Evolutionary conservation across 2,888 invertebrate genomes (phyloP).

Genomic region (Omphaloscelis lunosa): DNA sequence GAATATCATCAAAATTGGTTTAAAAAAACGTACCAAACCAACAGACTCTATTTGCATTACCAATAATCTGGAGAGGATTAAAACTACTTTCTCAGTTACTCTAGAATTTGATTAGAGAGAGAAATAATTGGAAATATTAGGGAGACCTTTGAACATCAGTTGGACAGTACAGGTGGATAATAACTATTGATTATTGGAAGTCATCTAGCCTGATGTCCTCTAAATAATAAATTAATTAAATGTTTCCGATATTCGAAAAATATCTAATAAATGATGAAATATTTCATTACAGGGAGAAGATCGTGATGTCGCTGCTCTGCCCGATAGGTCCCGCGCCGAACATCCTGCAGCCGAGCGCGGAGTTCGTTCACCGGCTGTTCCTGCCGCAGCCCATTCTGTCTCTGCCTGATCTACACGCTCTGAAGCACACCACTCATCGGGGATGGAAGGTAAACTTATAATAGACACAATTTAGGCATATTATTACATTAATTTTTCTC

Average conservation of each 20-base stretch:
- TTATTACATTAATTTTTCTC: no score
- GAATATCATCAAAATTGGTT: not conserved
- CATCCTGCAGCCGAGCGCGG: constrained; percentile 96
- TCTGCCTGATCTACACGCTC: constrained; percentile 96
- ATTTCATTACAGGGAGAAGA: constrained; percentile 94
- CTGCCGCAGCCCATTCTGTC: constrained; percentile 98
- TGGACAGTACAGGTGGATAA: not conserved
- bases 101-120: not conserved
- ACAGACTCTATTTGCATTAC: not conserved
- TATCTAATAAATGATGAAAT: not conserved
- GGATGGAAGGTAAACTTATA: constrained; percentile 93
- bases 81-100: not conserved
- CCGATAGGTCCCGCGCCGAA: constrained; percentile 99
- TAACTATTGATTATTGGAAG: not conserved
- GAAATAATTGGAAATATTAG: not conserved
- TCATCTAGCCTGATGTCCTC: not conserved
- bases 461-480: not conserved
- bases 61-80: not conserved
- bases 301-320: constrained; percentile 99
- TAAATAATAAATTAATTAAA: not conserved
- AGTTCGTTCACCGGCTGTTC: constrained; percentile 97
- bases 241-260: not conserved
- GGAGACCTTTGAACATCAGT: not conserved
- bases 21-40: not conserved
- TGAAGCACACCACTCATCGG: constrained; percentile 95